These are phyloP conservation scores for Bujurquina vittata DNA, from an alignment of 2,113 vertebrate species.

Conservation along the genomic window DNA sequence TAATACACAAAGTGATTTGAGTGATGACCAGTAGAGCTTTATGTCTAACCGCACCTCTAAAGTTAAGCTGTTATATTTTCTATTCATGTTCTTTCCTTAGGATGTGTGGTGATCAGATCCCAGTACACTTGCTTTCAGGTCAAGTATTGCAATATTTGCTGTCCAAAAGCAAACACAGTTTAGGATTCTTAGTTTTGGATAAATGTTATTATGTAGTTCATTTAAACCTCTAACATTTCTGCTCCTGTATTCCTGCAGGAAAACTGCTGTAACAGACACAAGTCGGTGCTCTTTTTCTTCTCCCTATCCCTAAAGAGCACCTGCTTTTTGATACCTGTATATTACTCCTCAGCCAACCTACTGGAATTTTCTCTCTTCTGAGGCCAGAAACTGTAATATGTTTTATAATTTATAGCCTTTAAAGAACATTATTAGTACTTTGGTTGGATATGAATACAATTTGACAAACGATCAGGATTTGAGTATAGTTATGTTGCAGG, in stretches of 20 bases:
- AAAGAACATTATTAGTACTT: neutral
- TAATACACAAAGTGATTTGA: neutral
- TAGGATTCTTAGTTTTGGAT: neutral
- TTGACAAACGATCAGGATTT: neutral
- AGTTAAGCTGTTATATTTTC: neutral
- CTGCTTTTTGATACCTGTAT: neutral
- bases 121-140: neutral
- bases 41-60: neutral
- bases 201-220: neutral
- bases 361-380: neutral
- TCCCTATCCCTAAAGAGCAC: neutral
- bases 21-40: neutral
- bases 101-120: neutral
- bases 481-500: neutral
- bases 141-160: neutral
- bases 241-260: neutral
- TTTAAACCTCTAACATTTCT: neutral
- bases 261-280: neutral
- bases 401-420: neutral
- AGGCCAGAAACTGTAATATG: neutral
- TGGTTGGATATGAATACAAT: neutral
- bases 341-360: neutral
- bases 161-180: neutral
- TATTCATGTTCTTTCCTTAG: neutral
- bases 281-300: neutral